Evolutionary conservation across 2,888 invertebrate genomes (phyloP), one percentile per base, ranked within the genome.

Genomic region (Lepidonotus clava): DNA sequence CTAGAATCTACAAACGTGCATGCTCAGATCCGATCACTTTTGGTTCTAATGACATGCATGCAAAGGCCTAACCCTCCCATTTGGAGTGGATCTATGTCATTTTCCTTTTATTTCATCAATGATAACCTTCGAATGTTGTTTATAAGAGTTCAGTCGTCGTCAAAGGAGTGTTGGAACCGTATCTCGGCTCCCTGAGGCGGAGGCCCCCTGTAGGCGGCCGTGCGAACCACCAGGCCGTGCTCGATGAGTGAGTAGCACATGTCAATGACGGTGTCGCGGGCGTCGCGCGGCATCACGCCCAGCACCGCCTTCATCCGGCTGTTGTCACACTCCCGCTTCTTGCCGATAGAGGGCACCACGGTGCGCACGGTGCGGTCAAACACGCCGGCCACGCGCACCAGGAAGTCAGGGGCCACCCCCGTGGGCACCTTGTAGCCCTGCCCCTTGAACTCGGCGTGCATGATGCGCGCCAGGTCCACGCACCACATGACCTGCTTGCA

Each of bases 221-320:
- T 89, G 85, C 94, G 94, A 89, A 94, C 94, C 4, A 95, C 92
- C 80, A 95, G 92, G 67, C 95, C 95, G 61, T 93, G 91, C 84
- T 95, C 95, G 77, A 95, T 95, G 88, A 95, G 91, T 83, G 94
- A 93, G 91, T 95, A 94, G 18, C 94, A 95, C 95, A 95, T 95
- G 87, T 95, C 95, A 85, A 95, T 91, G 36, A 95, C 88, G 4
- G 95, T 95, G 66, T 94, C 92, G 77, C 94, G 93, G 11, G 94
- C 88, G 76, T 95, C 94, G 24, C 56, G 53, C 24, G 83, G 83
- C 83, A 56, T 53, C 56, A 95, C 92, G 5, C 93, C 94, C 36
- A 95, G 92, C 1, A 95, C 92, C 28, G 94, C 93, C 89, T 93
- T 93, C 93, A 95, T 94, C 94, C 92, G 90, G 18, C 91, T 89